phyloP scores from a whole-genome alignment of 2,797 vertebrate genomes.

The Cossypha caffra region DNA sequence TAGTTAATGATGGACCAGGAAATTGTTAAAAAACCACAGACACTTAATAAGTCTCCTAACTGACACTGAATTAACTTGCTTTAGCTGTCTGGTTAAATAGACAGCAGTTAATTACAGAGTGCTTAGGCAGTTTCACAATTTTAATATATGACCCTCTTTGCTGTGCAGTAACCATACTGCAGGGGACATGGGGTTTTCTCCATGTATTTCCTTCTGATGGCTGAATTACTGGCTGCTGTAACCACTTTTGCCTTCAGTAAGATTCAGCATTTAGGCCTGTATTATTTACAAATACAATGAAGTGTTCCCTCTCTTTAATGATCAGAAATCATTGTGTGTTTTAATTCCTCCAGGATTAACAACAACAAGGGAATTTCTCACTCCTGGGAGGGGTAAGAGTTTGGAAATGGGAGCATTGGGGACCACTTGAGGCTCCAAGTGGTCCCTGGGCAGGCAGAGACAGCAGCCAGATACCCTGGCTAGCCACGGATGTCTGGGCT shows the following conservation, averaged over 20 bases:
- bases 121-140: slow-evolving; percentile 66
- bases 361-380: not conserved
- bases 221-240: not conserved
- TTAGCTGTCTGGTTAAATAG: slow-evolving; percentile 75
- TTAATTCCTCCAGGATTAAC: not conserved
- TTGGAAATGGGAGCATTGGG: not conserved
- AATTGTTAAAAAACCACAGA: slow-evolving; percentile 71
- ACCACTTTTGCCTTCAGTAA: not conserved
- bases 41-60: slow-evolving; percentile 75
- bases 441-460: not conserved
- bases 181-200: not conserved
- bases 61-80: slow-evolving; percentile 74
- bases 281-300: not conserved
- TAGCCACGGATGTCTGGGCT: not conserved
- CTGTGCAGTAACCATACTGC: slow-evolving; percentile 31
- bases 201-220: not conserved
- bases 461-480: not conserved
- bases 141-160: slow-evolving; percentile 63
- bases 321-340: not conserved
- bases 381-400: not conserved
- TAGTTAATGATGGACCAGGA: slow-evolving; percentile 78
- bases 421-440: not conserved
- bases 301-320: not conserved
- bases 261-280: not conserved
- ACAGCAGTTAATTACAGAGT: slow-evolving; percentile 75